Percentiles rank a stretch among this genome's conserved stretches.
Evolutionary conservation across 2,113 vertebrate genomes (phyloP).

Genomic region (Naja naja): DNA sequence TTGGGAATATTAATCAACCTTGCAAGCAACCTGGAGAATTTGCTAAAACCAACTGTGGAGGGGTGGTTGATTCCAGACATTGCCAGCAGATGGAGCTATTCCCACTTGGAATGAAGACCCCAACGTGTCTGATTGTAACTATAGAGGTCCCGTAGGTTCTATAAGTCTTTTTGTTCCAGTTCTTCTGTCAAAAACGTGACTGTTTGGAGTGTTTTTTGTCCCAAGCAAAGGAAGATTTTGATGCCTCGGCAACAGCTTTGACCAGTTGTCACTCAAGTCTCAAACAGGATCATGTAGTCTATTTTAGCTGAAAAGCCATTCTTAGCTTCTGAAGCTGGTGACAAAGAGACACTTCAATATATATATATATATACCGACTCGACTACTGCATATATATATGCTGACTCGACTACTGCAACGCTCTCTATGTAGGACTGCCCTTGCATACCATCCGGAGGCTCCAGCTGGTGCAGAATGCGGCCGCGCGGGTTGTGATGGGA

Average conservation of each 20-base stretch:
- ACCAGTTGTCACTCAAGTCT: neutral
- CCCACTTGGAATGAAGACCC: conserved; percentile 24
- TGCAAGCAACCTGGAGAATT: neutral
- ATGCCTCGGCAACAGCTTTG: neutral
- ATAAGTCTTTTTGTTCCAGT: conserved; percentile 42
- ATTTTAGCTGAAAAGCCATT: neutral
- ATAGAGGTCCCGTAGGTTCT: conserved; percentile 31
- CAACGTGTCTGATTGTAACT: conserved; percentile 3
- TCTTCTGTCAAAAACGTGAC: conserved; percentile 34
- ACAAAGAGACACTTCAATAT: neutral
- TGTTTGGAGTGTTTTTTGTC: conserved; percentile 3
- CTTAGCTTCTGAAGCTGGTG: neutral
- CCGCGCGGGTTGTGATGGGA: no score
- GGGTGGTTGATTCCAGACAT: conserved; percentile 25
- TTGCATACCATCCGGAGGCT: no score
- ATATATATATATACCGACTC: no score
- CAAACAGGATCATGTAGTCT: neutral
- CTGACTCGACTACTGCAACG: no score
- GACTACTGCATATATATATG: no score
- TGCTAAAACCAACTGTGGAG: neutral
- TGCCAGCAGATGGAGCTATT: conserved; percentile 58
- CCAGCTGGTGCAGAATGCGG: no score
- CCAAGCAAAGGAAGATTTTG: conserved; percentile 26
- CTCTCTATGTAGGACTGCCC: no score
- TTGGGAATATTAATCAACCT: neutral